Evolutionary conservation across 2,113 vertebrate genomes (phyloP), one percentile per base, ranked within the genome.

Genomic region (Delphinapterus leucas): DNA sequence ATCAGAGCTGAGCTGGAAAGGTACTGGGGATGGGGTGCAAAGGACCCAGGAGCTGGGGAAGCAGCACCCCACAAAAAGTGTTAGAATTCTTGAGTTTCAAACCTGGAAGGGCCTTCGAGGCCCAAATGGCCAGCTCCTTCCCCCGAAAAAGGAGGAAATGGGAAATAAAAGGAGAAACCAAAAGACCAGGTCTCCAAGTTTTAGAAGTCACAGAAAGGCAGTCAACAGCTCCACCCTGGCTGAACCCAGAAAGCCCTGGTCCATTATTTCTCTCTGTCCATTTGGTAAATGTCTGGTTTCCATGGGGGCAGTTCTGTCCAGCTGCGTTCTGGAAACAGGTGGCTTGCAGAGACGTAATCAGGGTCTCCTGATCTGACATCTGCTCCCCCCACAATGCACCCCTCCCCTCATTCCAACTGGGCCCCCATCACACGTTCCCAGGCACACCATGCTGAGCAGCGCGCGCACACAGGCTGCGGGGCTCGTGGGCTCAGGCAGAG

Each of bases 301-400:
- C 25, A 2, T 2, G 36, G 23, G 70, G 33, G 33, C 6, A 36
- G 53, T 73, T 87, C 20, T 20, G 18, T 84, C 28, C 60, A 47
- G 73, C 60, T 91, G 60, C 28, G 23, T 49, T 88, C 95, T 93
- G 68, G 77, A 96, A 96, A 41, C 47, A 91, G 49, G 73, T 74
- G 49, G 44, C 33, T 49, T 77, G 90, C 44, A 49, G 76, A 90
- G 55, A 36, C 67, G 81, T 31, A 5, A 82, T 41, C 31, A 18
- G 44, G 60, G 47, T 67, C 79, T 95, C 67, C 31, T 23, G 3
- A 31, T 47, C 20, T 53, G 71, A 71, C 44, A 55, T 77, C n/a
- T 90, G 79, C 25, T 47, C 8, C 68, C 8, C 8, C 5, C 8
- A 25, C 67, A 25, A 18, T 0, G 5, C 1, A 13, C 8, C n/a